These are phyloP conservation scores for Meriones psammophilus DNA, from an alignment of 2,797 vertebrate species.

Conservation along the genomic window DNA sequence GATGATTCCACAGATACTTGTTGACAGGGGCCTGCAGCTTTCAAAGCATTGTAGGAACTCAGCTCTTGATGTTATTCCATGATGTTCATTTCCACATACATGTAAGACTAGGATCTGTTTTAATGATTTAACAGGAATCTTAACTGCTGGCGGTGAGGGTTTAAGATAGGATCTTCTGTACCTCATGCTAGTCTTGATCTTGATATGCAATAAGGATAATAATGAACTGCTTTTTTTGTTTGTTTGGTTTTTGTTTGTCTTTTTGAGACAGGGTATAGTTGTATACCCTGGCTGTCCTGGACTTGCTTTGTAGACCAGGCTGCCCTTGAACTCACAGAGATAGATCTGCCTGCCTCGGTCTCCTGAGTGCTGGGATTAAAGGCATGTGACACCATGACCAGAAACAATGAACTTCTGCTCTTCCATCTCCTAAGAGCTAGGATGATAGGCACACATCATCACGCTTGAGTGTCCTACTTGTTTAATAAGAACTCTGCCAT, in stretches of 20 bases:
- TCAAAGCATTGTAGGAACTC: background rate
- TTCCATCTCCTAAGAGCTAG: background rate
- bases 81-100: background rate
- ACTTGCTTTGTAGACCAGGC: no score
- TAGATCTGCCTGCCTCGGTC: no score
- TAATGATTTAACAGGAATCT: background rate
- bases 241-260: no score
- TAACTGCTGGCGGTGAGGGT: background rate
- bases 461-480: fast-evolving
- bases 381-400: no score
- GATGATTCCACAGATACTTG: background rate
- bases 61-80: background rate
- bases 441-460: background rate
- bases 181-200: background rate
- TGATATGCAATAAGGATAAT: background rate
- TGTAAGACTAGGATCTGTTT: constrained; percentile 23
- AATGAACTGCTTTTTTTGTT: background rate
- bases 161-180: background rate
- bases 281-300: no score
- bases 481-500: no score
- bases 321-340: no score
- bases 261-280: no score
- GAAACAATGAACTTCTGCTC: background rate
- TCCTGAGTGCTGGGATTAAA: no score
- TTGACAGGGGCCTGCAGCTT: background rate